Evolutionary conservation across 2,888 invertebrate species (phyloP).

Genomic region (Embidobia sp.): DNA sequence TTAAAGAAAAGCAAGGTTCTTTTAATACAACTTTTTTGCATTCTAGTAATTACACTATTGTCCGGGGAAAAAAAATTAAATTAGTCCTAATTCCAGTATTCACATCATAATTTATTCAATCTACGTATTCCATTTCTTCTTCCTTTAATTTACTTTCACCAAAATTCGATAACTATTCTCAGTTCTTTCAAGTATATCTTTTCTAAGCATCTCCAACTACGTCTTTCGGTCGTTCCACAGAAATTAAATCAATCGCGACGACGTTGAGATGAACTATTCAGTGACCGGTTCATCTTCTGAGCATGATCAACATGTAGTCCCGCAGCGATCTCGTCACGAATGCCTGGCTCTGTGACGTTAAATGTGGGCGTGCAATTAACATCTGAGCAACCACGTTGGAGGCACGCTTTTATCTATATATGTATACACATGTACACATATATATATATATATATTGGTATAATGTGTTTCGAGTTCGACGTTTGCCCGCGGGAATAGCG

Average conservation of each 20-base stretch:
- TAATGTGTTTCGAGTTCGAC: slow-evolving; percentile 18
- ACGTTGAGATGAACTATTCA: neutral
- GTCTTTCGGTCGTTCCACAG: neutral
- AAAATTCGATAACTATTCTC: no score
- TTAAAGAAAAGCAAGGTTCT: no score
- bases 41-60: no score
- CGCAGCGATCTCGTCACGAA: slow-evolving; percentile 24
- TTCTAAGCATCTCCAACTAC: neutral
- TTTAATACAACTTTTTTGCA: no score
- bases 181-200: no score
- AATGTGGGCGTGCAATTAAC: slow-evolving; percentile 47
- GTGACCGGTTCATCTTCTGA: slow-evolving; percentile 14
- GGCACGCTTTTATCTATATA: no score
- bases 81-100: no score
- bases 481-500: slow-evolving; percentile 14
- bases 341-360: slow-evolving; percentile 20
- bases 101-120: no score
- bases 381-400: slow-evolving; percentile 17
- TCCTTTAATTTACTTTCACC: no score
- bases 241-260: slow-evolving; percentile 8
- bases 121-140: no score
- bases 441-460: slow-evolving; percentile 13
- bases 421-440: no score
- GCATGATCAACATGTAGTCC: slow-evolving; percentile 49
- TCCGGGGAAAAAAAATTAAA: no score